phyloP scores from a whole-genome alignment of 2,797 vertebrate genomes.

The Alouatta caraya region DNA sequence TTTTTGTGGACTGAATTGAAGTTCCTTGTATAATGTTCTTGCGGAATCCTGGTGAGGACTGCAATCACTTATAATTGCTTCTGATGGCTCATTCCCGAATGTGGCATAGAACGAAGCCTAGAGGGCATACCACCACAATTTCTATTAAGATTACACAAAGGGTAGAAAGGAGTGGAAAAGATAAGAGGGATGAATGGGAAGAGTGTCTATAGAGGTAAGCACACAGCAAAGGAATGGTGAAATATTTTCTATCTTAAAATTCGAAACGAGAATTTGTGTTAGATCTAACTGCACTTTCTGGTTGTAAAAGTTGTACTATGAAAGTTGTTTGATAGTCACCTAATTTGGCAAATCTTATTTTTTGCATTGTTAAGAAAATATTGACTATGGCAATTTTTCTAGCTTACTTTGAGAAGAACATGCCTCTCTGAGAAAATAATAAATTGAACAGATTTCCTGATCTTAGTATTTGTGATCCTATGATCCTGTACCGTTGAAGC shows the following conservation, averaged over 20 bases:
- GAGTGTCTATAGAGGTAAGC: rapidly evolving
- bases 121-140: rapidly evolving
- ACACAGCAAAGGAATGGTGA: background rate
- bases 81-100: background rate
- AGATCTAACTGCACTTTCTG: background rate
- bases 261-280: background rate
- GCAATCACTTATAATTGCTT: background rate
- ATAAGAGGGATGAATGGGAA: background rate
- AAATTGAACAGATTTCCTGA: background rate
- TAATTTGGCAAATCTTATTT: background rate
- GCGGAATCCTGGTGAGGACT: background rate
- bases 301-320: background rate
- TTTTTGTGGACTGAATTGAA: background rate
- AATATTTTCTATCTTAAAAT: background rate
- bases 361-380: background rate
- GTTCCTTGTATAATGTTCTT: background rate
- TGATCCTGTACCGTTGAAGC: background rate
- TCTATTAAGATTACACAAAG: background rate
- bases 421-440: background rate
- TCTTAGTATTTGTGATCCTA: background rate
- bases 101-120: background rate
- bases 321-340: background rate
- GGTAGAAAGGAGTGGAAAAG: background rate
- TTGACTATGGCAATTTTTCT: background rate
- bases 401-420: background rate